A percentile compares a stretch with the other conserved stretches of the same genome.
phyloP scores from a whole-genome alignment of 1,140 invertebrate genomes.

The Brachionus rotundiformis region DNA sequence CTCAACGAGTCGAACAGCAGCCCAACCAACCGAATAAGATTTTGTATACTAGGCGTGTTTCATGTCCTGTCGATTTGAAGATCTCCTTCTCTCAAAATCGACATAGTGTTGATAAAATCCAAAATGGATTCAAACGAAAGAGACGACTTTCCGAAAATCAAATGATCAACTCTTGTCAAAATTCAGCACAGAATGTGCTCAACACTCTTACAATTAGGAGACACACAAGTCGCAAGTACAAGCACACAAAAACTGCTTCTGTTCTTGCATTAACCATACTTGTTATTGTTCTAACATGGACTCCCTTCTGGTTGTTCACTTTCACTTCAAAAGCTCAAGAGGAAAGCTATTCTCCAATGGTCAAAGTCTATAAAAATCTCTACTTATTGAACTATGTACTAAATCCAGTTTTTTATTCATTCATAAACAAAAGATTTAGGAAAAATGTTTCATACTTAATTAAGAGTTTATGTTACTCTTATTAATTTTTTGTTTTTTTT shows the following conservation, averaged over 20 bases:
- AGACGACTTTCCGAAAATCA: background rate
- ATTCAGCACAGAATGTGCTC: background rate
- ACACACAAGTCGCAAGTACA: constrained; percentile 15
- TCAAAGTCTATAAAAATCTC: background rate
- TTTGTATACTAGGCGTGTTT: background rate
- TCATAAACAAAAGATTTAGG: constrained; percentile 17
- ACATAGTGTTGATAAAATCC: no score
- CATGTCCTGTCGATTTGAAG: constrained; percentile 5
- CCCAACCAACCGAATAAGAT: no score
- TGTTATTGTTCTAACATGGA: background rate
- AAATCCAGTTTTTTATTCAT: constrained; percentile 21
- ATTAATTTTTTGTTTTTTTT: no score
- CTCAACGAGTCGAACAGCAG: background rate
- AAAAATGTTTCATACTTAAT: background rate
- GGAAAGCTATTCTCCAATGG: no score
- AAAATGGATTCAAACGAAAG: no score
- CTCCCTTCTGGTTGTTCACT: background rate
- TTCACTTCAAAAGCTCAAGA: no score
- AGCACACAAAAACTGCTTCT: background rate
- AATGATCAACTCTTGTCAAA: background rate
- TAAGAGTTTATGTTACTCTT: background rate
- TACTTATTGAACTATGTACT: constrained; percentile 1
- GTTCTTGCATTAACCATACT: background rate
- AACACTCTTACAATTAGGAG: background rate
- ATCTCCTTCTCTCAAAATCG: background rate